Percentiles rank a stretch among this genome's conserved stretches.
These are phyloP conservation scores for Magallana angulata DNA, from an alignment of 1,140 invertebrate genomes.

Conservation along the genomic window DNA sequence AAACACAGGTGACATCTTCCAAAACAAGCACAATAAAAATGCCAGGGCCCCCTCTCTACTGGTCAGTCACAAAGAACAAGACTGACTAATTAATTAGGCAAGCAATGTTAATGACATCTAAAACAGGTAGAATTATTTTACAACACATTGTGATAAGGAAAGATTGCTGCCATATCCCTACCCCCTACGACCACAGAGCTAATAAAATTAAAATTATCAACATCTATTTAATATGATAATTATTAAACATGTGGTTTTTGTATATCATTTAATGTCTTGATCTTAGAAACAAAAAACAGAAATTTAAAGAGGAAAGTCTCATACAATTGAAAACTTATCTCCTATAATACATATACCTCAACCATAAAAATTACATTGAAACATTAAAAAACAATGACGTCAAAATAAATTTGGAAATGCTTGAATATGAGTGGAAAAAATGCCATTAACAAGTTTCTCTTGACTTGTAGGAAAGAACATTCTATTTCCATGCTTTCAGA, in stretches of 20 bases:
- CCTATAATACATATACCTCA: no score
- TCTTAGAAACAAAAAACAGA: background rate
- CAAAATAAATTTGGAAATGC: no score
- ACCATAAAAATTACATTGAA: no score
- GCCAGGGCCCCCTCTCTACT: background rate
- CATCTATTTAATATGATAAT: slow-evolving; percentile 8
- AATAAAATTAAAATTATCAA: background rate
- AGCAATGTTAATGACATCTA: background rate
- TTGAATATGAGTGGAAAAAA: no score
- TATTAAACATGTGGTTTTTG: background rate
- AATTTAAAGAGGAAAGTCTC: no score
- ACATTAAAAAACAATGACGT: no score
- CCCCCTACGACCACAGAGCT: background rate
- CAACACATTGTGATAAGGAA: background rate
- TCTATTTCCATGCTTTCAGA: no score
- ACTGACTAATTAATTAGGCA: slow-evolving; percentile 18
- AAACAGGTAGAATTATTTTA: slow-evolving; percentile 5
- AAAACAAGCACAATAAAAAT: slow-evolving; percentile 22
- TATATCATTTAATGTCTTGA: background rate
- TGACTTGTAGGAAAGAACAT: no score
- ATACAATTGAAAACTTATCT: no score
- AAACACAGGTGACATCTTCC: slow-evolving; percentile 1
- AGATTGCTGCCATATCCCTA: background rate
- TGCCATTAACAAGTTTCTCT: no score
- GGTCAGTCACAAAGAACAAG: slow-evolving; percentile 12